Evolutionary conservation across 2,797 vertebrate species (phyloP).

Genomic region (Buphagus erythrorhynchus): DNA sequence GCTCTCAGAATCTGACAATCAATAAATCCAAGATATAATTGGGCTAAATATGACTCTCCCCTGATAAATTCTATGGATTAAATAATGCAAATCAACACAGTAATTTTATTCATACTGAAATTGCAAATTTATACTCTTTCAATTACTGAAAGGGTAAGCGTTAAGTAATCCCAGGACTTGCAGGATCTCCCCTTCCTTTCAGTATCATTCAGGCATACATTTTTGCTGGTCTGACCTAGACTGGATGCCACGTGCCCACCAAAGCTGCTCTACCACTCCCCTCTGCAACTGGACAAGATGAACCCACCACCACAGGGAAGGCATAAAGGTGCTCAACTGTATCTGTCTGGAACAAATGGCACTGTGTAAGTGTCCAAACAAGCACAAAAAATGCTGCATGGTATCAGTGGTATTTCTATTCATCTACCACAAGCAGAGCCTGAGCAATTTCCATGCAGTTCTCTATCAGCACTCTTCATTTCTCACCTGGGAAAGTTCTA

Average conservation of each 20-base stretch:
- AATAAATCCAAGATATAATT: not conserved
- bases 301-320: not conserved
- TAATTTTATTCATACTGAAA: not conserved
- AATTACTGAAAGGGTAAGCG: not conserved
- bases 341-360: not conserved
- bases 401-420: not conserved
- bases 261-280: not conserved
- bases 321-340: not conserved
- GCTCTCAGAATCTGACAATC: not conserved
- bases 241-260: not conserved
- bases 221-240: not conserved
- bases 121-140: not conserved
- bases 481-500: constrained; percentile 20
- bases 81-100: not conserved
- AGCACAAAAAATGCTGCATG: not conserved
- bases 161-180: not conserved
- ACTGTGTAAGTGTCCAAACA: not conserved
- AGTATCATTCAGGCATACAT: not conserved
- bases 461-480: not conserved
- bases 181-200: not conserved
- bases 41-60: not conserved
- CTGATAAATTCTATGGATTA: not conserved
- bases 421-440: not conserved
- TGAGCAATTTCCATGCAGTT: not conserved
- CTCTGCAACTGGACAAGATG: not conserved